Percentiles rank a stretch among this genome's conserved stretches.
Evolutionary conservation across 2,113 vertebrate genomes (phyloP).

Genomic region (Canis aureus): DNA sequence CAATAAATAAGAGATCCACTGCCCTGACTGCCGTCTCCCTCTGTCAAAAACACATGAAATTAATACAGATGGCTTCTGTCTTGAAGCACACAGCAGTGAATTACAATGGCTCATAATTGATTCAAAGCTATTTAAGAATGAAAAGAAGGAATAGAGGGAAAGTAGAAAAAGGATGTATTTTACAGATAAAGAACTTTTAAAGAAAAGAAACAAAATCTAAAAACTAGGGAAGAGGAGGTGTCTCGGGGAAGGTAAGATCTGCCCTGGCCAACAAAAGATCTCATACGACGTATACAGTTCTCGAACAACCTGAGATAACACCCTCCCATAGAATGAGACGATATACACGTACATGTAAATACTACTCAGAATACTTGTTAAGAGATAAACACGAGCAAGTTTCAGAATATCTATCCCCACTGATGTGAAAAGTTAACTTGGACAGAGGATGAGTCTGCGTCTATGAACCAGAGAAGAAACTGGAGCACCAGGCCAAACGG

Average conservation of each 20-base stretch:
- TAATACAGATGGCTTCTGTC: not conserved
- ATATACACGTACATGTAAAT: not conserved
- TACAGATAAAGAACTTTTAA: not conserved
- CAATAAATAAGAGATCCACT: not conserved
- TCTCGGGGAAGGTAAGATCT: not conserved
- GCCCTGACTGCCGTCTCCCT: not conserved
- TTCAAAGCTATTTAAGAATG: not conserved
- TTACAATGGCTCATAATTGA: not conserved
- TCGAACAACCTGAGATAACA: not conserved
- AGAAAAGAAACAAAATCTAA: not conserved
- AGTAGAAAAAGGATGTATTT: not conserved
- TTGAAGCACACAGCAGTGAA: not conserved
- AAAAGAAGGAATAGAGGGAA: not conserved
- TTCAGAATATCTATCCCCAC: not conserved
- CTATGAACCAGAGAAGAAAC: not conserved
- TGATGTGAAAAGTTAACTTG: not conserved
- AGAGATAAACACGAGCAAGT: not conserved
- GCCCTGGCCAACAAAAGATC: not conserved
- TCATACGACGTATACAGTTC: not conserved
- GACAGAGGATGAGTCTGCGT: not conserved
- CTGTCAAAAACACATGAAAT: not conserved
- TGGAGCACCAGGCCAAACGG: not conserved
- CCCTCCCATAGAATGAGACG: too few species aligned
- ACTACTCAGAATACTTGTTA: not conserved
- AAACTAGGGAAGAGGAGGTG: not conserved